Base-by-base conservation (phyloP, 1,140 invertebrate species). In the Drosophila azteca region DNA sequence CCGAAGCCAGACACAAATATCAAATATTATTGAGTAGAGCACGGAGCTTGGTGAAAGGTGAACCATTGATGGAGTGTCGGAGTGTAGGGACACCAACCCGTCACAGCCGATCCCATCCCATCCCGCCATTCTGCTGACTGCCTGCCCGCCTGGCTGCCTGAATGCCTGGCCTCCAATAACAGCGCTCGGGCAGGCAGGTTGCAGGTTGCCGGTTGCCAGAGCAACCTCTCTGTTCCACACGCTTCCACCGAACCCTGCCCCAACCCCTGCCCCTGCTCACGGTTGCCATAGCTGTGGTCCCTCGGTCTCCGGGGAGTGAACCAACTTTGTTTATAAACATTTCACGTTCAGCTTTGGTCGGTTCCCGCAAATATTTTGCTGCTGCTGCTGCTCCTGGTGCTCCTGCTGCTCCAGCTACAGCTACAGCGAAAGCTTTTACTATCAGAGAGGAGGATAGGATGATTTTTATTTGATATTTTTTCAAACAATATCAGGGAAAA, bases 301-400 rank as follows among this genome's bases (percentile, higher is more conserved):
- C 29, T 59, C 35, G 43, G 44, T 13, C 51, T 50, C 49, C 62
- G 53, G 57, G 52, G 69, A 43, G 69, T 1, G 35, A 39, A 39
- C 50, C 58, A 75, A 88, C 78, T 82, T 87, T 88, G 83, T 88
- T 88, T 88, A 87, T 88, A 88, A 88, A 88, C 83, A 88, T 88
- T 88, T 83, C 83, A 88, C 83, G 83, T 87, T 75, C 70, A 79
- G 79, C 70, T 71, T 62, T 52, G 48, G 65, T 13, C 11, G 44
- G 65, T 13, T 1, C 67, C 59, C 72, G 58, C 73, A 84, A 82
- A 77, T 69, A 69, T 69, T 70, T 58, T 64, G 64, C 66, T 69
- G 35, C 63, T 51, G 24, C 24, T 26, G 4, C 24, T 5, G 24
- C 24, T 5, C 24, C 24, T 5, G 24, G 2, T 5, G 24, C 4